Conservation (phyloP, 2,888 invertebrate genomes). For the Octonoba sinensis region DNA sequence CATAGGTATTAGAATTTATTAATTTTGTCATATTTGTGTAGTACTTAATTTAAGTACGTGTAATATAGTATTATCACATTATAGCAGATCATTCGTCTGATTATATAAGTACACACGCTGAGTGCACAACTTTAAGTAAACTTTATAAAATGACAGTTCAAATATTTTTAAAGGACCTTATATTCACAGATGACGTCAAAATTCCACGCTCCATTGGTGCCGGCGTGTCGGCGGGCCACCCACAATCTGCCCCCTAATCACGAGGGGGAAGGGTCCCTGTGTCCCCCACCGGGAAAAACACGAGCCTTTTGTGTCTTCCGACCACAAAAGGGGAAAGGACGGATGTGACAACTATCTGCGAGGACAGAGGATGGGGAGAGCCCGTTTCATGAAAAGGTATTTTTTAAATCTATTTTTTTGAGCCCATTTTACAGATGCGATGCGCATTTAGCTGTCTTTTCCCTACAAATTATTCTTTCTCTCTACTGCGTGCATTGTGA, state of each 20-base stretch:
- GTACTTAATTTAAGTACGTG: no score
- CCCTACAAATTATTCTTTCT: slow-evolving; percentile 9
- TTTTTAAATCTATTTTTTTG: slow-evolving; percentile 2
- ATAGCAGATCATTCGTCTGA: no score
- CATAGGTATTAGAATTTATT: no score
- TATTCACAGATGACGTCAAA: slow-evolving; percentile 1
- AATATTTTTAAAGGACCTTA: no score
- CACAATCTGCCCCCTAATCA: slow-evolving; percentile 64
- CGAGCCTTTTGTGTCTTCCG: slow-evolving; percentile 44
- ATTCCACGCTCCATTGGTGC: slow-evolving; percentile 25
- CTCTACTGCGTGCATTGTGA: neutral
- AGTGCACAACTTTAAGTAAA: no score
- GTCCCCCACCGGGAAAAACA: slow-evolving; percentile 21
- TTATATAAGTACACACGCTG: no score
- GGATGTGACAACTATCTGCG: slow-evolving; percentile 58
- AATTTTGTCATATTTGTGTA: no score
- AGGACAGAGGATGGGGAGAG: slow-evolving; percentile 44
- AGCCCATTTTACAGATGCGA: slow-evolving; percentile 21
- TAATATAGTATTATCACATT: no score
- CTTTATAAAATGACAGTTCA: no score
- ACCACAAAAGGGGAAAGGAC: slow-evolving; percentile 48
- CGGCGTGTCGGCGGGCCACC: slow-evolving; percentile 52
- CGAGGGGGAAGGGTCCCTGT: slow-evolving; percentile 7
- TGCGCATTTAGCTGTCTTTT: slow-evolving; percentile 56
- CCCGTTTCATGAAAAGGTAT: slow-evolving; percentile 41